A percentile compares a stretch with the other conserved stretches of the same genome.
These are phyloP conservation scores for Tinamus guttatus DNA, from an alignment of 2,113 vertebrate genomes.

Conservation along the genomic window DNA sequence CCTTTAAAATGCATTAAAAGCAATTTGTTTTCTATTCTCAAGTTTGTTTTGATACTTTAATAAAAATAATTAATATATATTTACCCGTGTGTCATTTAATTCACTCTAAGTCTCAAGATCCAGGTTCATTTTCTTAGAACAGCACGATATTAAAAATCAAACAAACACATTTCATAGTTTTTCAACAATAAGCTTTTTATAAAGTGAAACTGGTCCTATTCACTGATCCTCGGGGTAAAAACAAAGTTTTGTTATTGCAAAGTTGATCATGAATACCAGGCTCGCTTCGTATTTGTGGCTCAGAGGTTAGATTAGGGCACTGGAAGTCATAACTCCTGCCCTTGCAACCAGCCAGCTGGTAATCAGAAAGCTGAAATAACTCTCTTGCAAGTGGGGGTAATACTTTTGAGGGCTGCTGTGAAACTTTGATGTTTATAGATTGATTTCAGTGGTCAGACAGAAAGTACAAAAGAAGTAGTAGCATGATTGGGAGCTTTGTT, in stretches of 20 bases:
- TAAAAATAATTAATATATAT: slow-evolving; percentile 75
- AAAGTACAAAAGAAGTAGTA: neutral
- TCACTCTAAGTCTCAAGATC: neutral
- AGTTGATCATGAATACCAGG: neutral
- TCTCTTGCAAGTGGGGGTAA: neutral
- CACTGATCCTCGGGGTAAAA: neutral
- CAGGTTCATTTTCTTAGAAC: neutral
- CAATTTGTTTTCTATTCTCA: slow-evolving; percentile 72
- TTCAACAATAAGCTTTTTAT: neutral
- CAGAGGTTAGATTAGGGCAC: neutral
- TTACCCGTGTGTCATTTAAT: slow-evolving; percentile 51
- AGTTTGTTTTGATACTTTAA: slow-evolving; percentile 80
- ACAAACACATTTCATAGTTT: neutral
- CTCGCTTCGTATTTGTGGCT: neutral
- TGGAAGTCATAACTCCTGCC: neutral
- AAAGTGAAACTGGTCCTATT: neutral
- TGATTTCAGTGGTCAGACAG: neutral
- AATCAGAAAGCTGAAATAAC: too few relatives aligned
- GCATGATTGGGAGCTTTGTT: neutral
- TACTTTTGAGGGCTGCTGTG: neutral
- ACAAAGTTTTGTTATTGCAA: neutral
- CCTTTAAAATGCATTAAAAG: slow-evolving; percentile 56
- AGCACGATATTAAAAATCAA: neutral
- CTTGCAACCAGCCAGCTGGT: neutral
- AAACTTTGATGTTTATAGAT: neutral